Conservation (phyloP, 2,797 vertebrate species). For the Momotus momota region DNA sequence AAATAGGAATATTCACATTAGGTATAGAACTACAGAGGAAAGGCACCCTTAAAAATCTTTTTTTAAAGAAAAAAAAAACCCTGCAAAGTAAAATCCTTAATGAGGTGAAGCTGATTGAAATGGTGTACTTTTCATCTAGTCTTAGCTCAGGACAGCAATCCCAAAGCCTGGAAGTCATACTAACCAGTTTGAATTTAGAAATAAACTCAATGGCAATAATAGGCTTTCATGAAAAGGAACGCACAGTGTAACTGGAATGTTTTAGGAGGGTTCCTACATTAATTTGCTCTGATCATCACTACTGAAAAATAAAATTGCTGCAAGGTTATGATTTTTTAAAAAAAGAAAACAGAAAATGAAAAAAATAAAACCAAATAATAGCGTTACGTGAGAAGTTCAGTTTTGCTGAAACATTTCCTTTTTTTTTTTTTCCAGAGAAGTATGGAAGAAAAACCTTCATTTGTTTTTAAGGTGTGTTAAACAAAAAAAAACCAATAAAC, state of each 20-base stretch:
- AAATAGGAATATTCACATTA: background rate
- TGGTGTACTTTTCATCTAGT: background rate
- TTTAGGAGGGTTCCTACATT: background rate
- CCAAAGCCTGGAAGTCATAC: slow-evolving; percentile 37
- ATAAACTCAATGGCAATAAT: background rate
- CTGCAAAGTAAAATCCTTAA: background rate
- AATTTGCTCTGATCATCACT: background rate
- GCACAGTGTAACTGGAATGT: background rate
- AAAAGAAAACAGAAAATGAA: background rate
- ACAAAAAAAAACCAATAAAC: background rate
- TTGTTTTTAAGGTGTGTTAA: background rate
- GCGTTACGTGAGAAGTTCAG: background rate
- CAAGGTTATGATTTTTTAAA: background rate
- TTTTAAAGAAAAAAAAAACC: background rate
- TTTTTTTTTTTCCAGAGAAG: background rate
- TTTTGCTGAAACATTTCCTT: background rate
- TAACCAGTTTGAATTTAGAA: slow-evolving; percentile 59
- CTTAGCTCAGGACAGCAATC: background rate
- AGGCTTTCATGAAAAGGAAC: background rate
- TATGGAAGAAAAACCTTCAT: background rate
- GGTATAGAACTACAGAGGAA: background rate
- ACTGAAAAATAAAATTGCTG: background rate
- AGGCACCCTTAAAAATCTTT: background rate
- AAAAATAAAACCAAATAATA: background rate
- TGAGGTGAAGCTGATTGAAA: slow-evolving; percentile 11